Conservation (phyloP, 2,113 vertebrate genomes). For the Erpornis zantholeuca region DNA sequence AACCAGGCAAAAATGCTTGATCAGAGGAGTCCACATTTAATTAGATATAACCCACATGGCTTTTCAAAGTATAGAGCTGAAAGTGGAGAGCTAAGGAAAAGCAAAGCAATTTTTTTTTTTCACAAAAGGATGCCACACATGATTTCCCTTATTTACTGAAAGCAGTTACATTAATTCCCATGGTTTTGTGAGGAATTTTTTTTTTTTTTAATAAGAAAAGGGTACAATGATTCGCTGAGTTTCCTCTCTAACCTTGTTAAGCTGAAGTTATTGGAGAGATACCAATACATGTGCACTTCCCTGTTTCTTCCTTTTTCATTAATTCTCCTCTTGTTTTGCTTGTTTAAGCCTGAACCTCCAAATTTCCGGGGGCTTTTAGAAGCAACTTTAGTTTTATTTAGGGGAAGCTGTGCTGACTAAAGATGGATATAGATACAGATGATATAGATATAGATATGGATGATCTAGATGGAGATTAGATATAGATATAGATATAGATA, state of each 20-base stretch:
- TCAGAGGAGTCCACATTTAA: neutral
- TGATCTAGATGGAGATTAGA: too few species aligned
- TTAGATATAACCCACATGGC: neutral
- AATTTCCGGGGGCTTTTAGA: neutral
- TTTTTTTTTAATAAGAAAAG: neutral
- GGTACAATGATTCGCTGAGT: neutral
- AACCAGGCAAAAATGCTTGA: neutral
- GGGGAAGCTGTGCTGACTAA: neutral
- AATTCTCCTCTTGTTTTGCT: neutral
- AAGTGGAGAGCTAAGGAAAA: neutral
- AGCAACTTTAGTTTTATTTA: neutral
- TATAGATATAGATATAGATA: neutral
- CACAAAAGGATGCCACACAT: neutral
- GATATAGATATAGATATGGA: rapidly evolving
- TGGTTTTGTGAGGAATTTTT: neutral
- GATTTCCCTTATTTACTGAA: slow-evolving; percentile 27
- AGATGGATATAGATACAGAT: neutral
- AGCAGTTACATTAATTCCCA: neutral
- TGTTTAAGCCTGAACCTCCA: neutral
- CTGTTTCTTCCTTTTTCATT: neutral
- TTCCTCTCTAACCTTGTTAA: neutral
- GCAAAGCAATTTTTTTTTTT: neutral
- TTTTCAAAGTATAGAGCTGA: neutral
- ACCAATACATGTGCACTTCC: neutral
- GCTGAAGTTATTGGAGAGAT: neutral